Conservation (phyloP, 2,888 invertebrate genomes). For the Trichacis sp. region DNA sequence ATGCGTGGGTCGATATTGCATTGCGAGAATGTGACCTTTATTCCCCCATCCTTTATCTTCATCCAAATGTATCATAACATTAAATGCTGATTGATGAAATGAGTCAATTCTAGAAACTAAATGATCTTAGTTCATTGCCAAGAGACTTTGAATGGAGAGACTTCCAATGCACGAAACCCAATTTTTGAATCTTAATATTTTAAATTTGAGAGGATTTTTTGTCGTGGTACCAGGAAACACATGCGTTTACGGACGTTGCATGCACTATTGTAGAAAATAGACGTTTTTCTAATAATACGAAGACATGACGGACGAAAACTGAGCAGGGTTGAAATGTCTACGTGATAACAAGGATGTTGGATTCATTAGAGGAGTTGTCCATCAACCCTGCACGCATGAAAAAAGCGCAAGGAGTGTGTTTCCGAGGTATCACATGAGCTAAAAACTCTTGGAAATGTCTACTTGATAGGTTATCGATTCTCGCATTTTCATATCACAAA, state of each 20-base stretch:
- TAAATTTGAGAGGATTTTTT: conserved; percentile 5
- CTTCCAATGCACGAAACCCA: conserved; percentile 57
- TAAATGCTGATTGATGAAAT: background rate
- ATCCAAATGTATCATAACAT: too few species aligned
- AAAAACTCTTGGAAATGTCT: too few species aligned
- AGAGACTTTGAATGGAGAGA: too few species aligned
- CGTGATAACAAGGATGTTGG: background rate
- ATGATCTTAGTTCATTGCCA: too few species aligned
- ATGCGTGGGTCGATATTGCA: conserved; percentile 35
- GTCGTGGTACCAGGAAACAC: conserved; percentile 28
- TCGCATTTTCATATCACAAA: too few species aligned
- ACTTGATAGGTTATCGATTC: too few species aligned
- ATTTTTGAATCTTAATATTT: conserved; percentile 16
- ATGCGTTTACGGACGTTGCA: conserved; percentile 35
- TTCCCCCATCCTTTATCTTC: conserved; percentile 6
- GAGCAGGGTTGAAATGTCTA: conserved; percentile 27
- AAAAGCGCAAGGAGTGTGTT: background rate
- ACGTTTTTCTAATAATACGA: conserved; percentile 36
- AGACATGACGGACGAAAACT: conserved; percentile 12
- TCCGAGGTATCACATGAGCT: background rate
- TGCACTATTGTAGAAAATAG: conserved; percentile 44
- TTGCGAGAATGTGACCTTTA: conserved; percentile 40
- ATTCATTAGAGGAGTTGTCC: background rate
- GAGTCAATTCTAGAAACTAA: too few species aligned
- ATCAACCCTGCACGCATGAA: conserved; percentile 8